These are phyloP conservation scores for Mobula hypostoma DNA, from an alignment of 2,113 vertebrate genomes.

Conservation along the genomic window DNA sequence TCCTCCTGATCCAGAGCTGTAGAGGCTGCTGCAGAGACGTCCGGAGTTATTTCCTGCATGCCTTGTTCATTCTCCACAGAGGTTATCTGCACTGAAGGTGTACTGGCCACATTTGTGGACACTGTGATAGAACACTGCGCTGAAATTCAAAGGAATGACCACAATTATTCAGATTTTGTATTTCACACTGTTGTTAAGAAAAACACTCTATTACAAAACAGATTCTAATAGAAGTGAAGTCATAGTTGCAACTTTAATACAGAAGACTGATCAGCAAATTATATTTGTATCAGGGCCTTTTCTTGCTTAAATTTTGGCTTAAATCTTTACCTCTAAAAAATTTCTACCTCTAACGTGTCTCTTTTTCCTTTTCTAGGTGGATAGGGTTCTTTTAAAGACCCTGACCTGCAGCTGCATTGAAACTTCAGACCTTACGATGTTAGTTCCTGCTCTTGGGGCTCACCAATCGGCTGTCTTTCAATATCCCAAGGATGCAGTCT, in stretches of 20 bases:
- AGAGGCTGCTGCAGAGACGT: slow-evolving; percentile 38
- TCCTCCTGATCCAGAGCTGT: slow-evolving; percentile 54
- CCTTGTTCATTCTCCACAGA: not conserved
- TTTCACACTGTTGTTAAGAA: not conserved
- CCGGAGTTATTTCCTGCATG: slow-evolving; percentile 40
- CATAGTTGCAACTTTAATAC: not conserved
- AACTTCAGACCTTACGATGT: too few relatives aligned
- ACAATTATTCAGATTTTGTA: not conserved
- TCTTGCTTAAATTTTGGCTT: not conserved
- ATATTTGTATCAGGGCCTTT: not conserved
- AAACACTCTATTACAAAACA: not conserved
- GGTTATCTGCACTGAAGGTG: not conserved
- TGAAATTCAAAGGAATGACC: slow-evolving; percentile 5
- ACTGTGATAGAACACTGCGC: slow-evolving; percentile 4
- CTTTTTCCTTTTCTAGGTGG: too few relatives aligned
- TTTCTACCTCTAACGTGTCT: too few relatives aligned
- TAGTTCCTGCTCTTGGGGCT: too few relatives aligned
- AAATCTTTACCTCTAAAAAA: too few relatives aligned
- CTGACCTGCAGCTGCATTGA: too few relatives aligned
- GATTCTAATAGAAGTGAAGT: not conserved
- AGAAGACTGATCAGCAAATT: not conserved
- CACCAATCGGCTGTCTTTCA: too few relatives aligned
- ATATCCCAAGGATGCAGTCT: too few relatives aligned
- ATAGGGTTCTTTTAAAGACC: too few relatives aligned
- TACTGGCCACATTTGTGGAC: not conserved